Evolutionary conservation across 2,888 invertebrate species (phyloP), one percentile per base, ranked within the genome.

Genomic region (Drosophila phalerata): DNA sequence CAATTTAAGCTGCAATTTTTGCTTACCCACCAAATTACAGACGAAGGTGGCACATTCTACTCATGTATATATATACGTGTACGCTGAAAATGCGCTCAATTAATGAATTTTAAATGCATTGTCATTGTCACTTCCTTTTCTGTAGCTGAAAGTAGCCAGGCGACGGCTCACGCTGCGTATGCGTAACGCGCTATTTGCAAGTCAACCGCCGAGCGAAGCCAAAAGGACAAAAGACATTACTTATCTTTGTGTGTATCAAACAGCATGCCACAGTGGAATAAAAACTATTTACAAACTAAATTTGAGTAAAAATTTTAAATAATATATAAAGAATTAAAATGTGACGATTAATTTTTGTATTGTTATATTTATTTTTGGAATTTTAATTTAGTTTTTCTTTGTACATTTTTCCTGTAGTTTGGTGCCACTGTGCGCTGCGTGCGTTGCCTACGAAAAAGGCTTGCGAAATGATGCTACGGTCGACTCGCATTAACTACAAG

Each of bases 81-180:
- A 34, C 13, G 37, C 38, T 47, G 32, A 57, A 78, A 85, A 81
- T 85, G 69, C 64, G 82, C 77, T 80, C 84, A 85, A 85, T 85
- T 85, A 85, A 85, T 85, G 81, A 69, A 84, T 80, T 84, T 85
- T 84, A 85, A 85, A 84, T 85, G 84, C 70, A 68, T 76, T 78
- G 76, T 84, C 80, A 76, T 85, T 84, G 81, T 81, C 77, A 70
- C 69, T 64, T 69, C 56, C 58, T 32, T 28, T 17, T 15, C 49
- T 48, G 52, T 48, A 43, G 43, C 28, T 58, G 9, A 22, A 58
- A 40, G 63, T 30, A 17, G 9, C 61, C 28, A 52, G 43, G 32
- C 17, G n/a, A 15, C 17, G 69, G 48, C 68, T 22, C 51, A 82
- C 79, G 77, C 34, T 67, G 79, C 83, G 83, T 85, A 85, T 83